These are phyloP conservation scores for Pelobates fuscus DNA, from an alignment of 2,113 vertebrate genomes.

Conservation along the genomic window DNA sequence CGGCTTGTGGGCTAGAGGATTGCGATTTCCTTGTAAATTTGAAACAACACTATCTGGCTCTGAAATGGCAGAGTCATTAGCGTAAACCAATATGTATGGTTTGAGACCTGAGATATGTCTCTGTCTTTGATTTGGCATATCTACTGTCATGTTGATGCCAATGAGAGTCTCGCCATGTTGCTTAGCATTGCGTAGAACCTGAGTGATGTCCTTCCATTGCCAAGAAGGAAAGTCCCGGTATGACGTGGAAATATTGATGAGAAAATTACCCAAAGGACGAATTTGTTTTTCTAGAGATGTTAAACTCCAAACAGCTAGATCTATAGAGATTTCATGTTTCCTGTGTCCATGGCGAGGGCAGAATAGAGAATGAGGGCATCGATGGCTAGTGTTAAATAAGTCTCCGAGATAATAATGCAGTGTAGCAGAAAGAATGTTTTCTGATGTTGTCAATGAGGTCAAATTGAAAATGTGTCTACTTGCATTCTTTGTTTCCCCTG, in stretches of 20 bases:
- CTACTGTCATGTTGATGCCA: constrained; percentile 72
- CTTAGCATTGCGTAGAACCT: constrained; percentile 76
- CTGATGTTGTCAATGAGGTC: constrained; percentile 88
- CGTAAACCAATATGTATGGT: constrained; percentile 92
- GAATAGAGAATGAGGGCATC: constrained; percentile 59
- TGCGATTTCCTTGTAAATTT: constrained; percentile 72
- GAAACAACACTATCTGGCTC: constrained; percentile 86
- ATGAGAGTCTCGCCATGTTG: constrained; percentile 77
- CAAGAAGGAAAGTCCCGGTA: constrained; percentile 74
- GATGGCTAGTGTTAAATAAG: constrained; percentile 62
- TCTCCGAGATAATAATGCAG: constrained; percentile 85
- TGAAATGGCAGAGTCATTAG: constrained; percentile 90
- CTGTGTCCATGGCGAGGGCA: constrained; percentile 60
- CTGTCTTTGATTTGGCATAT: constrained; percentile 63
- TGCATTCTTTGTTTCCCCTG: constrained; percentile 73
- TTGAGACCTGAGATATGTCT: constrained; percentile 65
- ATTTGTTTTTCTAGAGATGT: constrained; percentile 65
- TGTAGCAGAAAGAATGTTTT: constrained; percentile 86
- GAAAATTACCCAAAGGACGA: constrained; percentile 73
- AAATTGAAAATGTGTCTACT: constrained; percentile 86
- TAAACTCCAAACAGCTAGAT: constrained; percentile 81
- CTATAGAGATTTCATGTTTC: constrained; percentile 67
- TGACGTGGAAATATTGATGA: constrained; percentile 70
- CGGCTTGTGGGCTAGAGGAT: constrained; percentile 53
- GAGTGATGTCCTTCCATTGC: constrained; percentile 91